Evolutionary conservation across 2,888 invertebrate genomes (phyloP).

Genomic region (Drosophila borealis): DNA sequence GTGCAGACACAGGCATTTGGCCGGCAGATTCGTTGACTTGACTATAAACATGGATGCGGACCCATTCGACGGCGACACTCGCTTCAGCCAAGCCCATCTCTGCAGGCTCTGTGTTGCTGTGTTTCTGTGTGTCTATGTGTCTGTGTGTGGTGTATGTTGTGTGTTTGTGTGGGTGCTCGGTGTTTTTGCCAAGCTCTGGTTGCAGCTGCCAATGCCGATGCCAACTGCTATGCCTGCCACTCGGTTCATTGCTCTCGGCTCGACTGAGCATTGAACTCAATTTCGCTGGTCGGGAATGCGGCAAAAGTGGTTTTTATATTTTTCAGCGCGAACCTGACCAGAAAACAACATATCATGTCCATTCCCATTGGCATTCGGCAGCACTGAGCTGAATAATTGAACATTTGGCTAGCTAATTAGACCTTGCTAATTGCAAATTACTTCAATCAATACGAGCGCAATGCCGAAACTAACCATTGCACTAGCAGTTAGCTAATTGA

Average conservation of each 20-base stretch:
- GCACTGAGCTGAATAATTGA: conserved; percentile 41
- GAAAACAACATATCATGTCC: conserved; percentile 6
- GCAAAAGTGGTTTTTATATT: conserved; percentile 40
- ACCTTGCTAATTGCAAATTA: conserved; percentile 19
- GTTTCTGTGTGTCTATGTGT: conserved; percentile 1
- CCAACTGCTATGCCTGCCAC: conserved; percentile 33
- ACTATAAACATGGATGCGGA: conserved; percentile 61
- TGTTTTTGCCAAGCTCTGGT: conserved; percentile 11
- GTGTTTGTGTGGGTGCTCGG: conserved; percentile 16
- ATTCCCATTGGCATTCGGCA: conserved; percentile 2
- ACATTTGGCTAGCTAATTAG: conserved; percentile 44
- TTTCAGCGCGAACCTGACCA: conserved; percentile 25
- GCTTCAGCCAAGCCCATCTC: conserved; percentile 26
- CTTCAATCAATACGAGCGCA: neutral
- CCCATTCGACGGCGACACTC: conserved; percentile 47
- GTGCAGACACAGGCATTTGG: conserved; percentile 21
- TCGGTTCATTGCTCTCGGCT: conserved; percentile 58
- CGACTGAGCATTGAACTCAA: conserved; percentile 61
- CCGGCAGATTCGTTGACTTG: conserved; percentile 47
- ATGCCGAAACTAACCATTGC: neutral
- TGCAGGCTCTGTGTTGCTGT: conserved; percentile 4
- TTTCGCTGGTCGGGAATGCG: conserved; percentile 45
- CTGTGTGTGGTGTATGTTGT: neutral
- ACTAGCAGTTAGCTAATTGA: conserved; percentile 7
- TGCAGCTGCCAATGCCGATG: conserved; percentile 15